Evolutionary conservation across 2,797 vertebrate genomes (phyloP), one percentile per base, ranked within the genome.

Genomic region (Melanotaenia pygmaea): DNA sequence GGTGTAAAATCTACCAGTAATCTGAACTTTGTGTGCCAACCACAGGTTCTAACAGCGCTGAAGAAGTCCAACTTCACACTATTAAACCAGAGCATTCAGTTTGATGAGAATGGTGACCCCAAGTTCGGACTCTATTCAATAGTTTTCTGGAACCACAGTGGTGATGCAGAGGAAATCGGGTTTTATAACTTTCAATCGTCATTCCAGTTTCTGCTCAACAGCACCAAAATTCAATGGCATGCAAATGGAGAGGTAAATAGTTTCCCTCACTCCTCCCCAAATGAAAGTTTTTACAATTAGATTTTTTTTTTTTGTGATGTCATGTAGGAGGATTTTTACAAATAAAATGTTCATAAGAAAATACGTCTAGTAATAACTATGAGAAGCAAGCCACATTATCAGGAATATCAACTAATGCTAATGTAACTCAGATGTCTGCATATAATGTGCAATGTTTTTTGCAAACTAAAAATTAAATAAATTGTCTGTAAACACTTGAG

Each of bases 21-120:
- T 71, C 16, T 56, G 1, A 54, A 59, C 4, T 68, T 74, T 78
- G 1, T 79, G 20, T 59, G 0, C n/a, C 26, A 57, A 45, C 28
- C 53, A 62, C 82, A 97, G 96, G 92, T 98, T 80, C 88, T 97
- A 4, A 80, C 90, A 67, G 90, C 94, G 83, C 87, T 97, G 54
- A 93, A 66, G 82, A 93, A 89, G 53, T 94, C 94, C 11, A 94
- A 96, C 74, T 97, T 98, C 69, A 90, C 80, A 13, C 89, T 97
- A 16, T 80, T 94, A 1, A 77, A 93, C 5, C 84, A 85, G 12
- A 81, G 0, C 2, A 74, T 97, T 76, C 77, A 83, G 3, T 97
- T 97, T 34, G 87, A 97, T 26, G 35, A 81, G 9, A 86, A 90
- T 0, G 95, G 96, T 11, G 93, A 96, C 61, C 86, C 92, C 2